Evolutionary conservation across 2,797 vertebrate genomes (phyloP), one percentile per base, ranked within the genome.

Genomic region (Lithobates pipiens): DNA sequence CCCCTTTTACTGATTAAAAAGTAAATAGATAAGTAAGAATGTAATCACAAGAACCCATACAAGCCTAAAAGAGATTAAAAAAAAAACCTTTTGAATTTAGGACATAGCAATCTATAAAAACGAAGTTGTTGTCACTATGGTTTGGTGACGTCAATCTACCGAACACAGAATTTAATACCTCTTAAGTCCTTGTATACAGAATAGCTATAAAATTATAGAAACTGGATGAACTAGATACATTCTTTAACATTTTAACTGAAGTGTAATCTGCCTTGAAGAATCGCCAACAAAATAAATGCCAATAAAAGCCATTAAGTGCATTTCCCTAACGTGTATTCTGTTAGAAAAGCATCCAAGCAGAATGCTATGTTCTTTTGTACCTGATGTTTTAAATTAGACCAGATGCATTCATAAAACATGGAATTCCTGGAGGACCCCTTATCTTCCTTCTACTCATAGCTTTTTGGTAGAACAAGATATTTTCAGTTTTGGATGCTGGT

Each of bases 61-160:
- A 71, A 71, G 70, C 23, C 67, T 77, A 61, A 84, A 70, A 76
- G 6, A 23, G 82, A 84, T 84, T 84, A 77, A 69, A 84, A 77
- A 71, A 44, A 27, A 57, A 57, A 76, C 25, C 2, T 65, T 61
- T 18, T 54, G 32, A 54, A 68, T 71, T 71, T 54, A 71, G 46
- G 65, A 70, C 44, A 57, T 46, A 77, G 67, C n/a, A 54, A 50
- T 70, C 15, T 11, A 77, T 36, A 21, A 16, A 77, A 84, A 36
- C 32, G 15, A 32, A 54, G 29, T 67, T 68, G 42, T 50, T 61
- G 65, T 50, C 67, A 71, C 34, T 70, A 50, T 71, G 67, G 34
- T 70, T 61, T 46, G 77, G 54, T 77, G 75, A 84, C n/a, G 67
- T 70, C 75, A 77, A 44, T 69, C 63, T 57, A 27, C 36, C 50